Conservation (phyloP, 2,113 vertebrate species). For the Cheilinus undulatus region DNA sequence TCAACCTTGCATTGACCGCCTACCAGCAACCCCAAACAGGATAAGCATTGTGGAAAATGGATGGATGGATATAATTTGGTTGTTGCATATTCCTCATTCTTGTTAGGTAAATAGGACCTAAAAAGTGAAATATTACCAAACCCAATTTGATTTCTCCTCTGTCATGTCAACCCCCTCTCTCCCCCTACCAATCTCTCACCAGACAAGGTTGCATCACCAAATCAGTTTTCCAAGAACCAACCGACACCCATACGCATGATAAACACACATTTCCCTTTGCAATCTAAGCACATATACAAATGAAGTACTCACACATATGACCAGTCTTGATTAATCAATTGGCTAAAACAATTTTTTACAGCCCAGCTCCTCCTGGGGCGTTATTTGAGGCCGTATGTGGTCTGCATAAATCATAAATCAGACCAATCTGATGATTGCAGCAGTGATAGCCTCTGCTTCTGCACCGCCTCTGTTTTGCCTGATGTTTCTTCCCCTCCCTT, state of each 20-base stretch:
- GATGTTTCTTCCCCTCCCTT: conserved; percentile 71
- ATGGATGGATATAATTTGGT: too few relatives aligned
- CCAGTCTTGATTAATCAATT: conserved; percentile 82
- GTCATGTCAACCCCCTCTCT: background rate
- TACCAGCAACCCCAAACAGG: too few relatives aligned
- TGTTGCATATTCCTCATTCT: too few relatives aligned
- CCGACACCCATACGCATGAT: conserved; percentile 20
- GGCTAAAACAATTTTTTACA: conserved; percentile 84
- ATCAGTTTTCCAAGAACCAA: conserved; percentile 46
- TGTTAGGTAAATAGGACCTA: too few relatives aligned
- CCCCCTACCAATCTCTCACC: conserved; percentile 20
- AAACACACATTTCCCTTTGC: conserved; percentile 45
- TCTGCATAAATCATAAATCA: conserved; percentile 83
- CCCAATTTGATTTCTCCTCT: conserved; percentile 9
- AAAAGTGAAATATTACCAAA: background rate
- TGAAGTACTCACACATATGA: conserved; percentile 62
- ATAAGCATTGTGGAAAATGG: too few relatives aligned
- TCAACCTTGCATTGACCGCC: too few relatives aligned
- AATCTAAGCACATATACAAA: conserved; percentile 60
- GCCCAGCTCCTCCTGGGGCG: conserved; percentile 60
- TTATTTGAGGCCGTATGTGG: conserved; percentile 58
- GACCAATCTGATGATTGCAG: conserved; percentile 79
- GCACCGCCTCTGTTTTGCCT: conserved; percentile 43
- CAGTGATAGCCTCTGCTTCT: conserved; percentile 38
- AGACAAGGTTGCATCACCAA: conserved; percentile 42